These are phyloP conservation scores for Poecile atricapillus DNA, from an alignment of 2,113 vertebrate genomes.

Conservation along the genomic window DNA sequence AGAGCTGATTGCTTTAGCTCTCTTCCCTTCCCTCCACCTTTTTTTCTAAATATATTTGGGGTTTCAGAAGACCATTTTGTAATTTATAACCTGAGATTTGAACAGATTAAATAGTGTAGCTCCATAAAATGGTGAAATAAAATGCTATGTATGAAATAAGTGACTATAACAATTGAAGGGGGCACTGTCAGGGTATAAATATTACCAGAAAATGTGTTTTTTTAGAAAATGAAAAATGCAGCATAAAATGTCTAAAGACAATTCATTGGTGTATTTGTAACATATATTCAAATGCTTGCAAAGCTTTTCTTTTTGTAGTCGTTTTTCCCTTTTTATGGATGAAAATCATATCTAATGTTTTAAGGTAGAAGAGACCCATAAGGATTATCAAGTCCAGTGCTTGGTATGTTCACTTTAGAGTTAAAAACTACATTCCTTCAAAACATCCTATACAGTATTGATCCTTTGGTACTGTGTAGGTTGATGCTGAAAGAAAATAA, in stretches of 20 bases:
- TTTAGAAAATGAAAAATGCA: not conserved
- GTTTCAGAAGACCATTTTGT: not conserved
- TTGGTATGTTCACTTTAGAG: accelerated
- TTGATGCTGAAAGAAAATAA: not conserved
- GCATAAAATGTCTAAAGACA: not conserved
- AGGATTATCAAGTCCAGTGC: not conserved
- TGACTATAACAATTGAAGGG: not conserved
- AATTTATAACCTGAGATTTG: not conserved
- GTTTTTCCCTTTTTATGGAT: not conserved
- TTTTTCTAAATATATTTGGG: not conserved
- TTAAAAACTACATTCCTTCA: not conserved
- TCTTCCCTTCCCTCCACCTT: accelerated
- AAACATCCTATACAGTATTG: not conserved
- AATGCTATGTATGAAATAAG: not conserved
- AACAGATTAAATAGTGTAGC: not conserved
- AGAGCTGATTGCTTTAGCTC: not conserved
- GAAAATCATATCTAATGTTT: not conserved
- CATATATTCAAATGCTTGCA: not conserved
- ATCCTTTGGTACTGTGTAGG: not conserved
- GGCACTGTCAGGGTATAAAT: not conserved
- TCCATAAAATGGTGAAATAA: not conserved
- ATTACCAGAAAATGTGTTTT: not conserved
- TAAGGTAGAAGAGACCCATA: not conserved
- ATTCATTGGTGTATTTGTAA: not conserved
- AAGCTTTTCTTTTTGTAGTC: not conserved